These are phyloP conservation scores for Pristionchus japonicus DNA, from an alignment of 2,888 invertebrate genomes.

Conservation along the genomic window DNA sequence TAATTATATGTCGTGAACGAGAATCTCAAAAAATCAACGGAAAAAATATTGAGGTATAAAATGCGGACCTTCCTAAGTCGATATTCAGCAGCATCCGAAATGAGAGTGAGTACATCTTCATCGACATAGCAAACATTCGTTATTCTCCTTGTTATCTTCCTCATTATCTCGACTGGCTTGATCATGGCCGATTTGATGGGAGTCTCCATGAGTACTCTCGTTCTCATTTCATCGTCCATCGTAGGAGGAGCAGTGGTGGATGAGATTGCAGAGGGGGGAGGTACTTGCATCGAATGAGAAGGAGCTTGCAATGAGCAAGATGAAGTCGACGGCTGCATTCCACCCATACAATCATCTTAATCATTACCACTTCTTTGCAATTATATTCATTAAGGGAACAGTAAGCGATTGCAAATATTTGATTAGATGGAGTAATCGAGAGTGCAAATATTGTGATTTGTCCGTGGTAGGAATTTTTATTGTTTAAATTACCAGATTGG, in stretches of 20 bases:
- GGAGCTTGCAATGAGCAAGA: no score
- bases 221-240: constrained; percentile 1
- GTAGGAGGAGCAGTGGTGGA: neutral
- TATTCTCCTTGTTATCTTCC: constrained; percentile 59
- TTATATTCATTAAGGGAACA: no score
- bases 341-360: no score
- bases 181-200: constrained; percentile 50
- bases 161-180: constrained; percentile 57
- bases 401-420: no score
- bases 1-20: no score
- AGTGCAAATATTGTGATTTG: no score
- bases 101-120: constrained; percentile 83
- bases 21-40: no score
- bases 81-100: constrained; percentile 95
- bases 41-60: constrained; percentile 77
- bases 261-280: neutral
- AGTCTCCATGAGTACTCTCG: constrained; percentile 21
- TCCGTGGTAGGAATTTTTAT: no score
- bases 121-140: constrained; percentile 60
- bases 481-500: no score
- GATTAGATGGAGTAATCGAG: no score
- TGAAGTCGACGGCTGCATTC: neutral
- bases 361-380: no score
- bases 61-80: constrained; percentile 87
- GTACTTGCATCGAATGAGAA: no score